phyloP scores from a whole-genome alignment of 2,113 vertebrate genomes.

The Fukomys damarensis region DNA sequence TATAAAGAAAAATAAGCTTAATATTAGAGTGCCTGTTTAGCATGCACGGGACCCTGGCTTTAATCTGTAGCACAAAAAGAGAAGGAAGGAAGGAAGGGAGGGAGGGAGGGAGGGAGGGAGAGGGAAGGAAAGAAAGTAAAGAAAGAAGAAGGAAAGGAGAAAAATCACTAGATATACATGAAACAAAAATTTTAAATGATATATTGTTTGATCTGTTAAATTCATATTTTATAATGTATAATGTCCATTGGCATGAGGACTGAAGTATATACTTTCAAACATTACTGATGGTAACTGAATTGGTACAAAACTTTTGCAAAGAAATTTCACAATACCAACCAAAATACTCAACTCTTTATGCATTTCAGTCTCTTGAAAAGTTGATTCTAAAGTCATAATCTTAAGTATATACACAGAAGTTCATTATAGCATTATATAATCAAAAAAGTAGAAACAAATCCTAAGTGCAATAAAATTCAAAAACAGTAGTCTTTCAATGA shows the following conservation, averaged over 20 bases:
- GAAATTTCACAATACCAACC: neutral
- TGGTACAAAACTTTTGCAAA: neutral
- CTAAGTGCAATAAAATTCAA: neutral
- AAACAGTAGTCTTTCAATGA: neutral
- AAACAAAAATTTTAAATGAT: neutral
- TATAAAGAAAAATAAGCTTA: neutral
- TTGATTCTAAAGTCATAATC: conserved; percentile 41
- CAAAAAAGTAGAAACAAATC: neutral
- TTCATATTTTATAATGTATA: conserved; percentile 4
- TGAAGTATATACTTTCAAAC: neutral
- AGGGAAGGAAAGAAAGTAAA: neutral
- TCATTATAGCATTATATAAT: neutral
- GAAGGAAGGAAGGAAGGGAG: neutral
- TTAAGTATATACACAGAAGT: neutral
- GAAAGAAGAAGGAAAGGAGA: neutral
- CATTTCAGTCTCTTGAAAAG: conserved; percentile 15
- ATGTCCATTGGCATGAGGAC: neutral
- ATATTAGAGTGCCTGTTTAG: neutral
- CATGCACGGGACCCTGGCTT: neutral
- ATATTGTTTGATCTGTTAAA: neutral
- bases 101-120: neutral
- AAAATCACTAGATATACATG: conserved; percentile 5
- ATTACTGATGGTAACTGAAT: neutral
- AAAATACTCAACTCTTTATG: neutral
- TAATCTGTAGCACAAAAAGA: neutral